Conservation (phyloP, 1,140 invertebrate species). For the Drosophila sp. region DNA sequence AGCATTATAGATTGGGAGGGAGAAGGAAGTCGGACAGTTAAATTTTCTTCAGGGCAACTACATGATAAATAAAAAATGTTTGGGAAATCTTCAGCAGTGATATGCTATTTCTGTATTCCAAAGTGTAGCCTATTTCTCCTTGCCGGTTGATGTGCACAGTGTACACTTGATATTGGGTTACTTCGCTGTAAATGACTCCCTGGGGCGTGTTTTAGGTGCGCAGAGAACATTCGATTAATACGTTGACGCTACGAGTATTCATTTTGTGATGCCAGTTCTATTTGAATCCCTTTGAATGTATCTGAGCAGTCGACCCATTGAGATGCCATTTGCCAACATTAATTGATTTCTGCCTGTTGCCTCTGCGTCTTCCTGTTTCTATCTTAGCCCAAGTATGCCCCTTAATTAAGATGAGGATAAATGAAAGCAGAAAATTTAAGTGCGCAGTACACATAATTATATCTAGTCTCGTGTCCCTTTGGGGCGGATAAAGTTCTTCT, state of each 20-base stretch:
- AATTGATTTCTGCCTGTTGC: constrained; percentile 63
- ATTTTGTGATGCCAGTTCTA: constrained; percentile 8
- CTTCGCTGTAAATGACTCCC: constrained; percentile 62
- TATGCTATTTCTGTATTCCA: background rate
- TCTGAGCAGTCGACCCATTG: constrained; percentile 31
- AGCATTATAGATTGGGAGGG: no score
- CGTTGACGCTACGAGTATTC: constrained; percentile 13
- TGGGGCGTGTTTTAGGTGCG: constrained; percentile 57
- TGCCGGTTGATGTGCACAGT: constrained; percentile 12
- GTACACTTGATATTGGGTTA: constrained; percentile 39
- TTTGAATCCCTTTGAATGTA: constrained; percentile 31
- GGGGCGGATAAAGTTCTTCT: background rate
- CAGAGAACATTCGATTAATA: constrained; percentile 25
- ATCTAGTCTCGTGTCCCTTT: background rate
- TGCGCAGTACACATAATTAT: constrained; percentile 27
- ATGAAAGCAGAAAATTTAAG: constrained; percentile 17
- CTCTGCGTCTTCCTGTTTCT: constrained; percentile 22
- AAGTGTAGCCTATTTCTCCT: constrained; percentile 2
- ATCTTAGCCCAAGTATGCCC: constrained; percentile 28
- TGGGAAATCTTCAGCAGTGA: constrained; percentile 8
- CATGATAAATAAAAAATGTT: constrained; percentile 22
- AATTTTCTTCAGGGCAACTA: background rate
- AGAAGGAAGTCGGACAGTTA: background rate
- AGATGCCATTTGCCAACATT: constrained; percentile 56
- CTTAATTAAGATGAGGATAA: constrained; percentile 56